Evolutionary conservation across 2,113 vertebrate species (phyloP).

Genomic region (Stigmatopora nigra): DNA sequence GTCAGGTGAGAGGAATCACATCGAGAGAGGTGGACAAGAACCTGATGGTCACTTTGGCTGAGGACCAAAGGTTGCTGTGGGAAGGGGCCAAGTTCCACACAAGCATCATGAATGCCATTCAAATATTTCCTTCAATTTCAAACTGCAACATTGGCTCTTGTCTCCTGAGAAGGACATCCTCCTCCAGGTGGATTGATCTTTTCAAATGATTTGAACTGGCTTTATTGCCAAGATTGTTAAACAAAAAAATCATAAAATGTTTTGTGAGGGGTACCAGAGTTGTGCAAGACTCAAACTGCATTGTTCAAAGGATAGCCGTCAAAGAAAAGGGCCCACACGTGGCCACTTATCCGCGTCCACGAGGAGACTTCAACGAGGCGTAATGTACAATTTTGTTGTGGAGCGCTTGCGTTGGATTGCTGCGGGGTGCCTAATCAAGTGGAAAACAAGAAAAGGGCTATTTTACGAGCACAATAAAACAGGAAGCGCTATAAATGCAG

Average conservation of each 20-base stretch:
- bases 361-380: background rate
- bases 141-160: background rate
- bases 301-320: background rate
- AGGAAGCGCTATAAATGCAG: slow-evolving; percentile 9
- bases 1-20: background rate
- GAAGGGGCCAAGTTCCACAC: background rate
- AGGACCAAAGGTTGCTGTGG: background rate
- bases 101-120: too few relatives aligned
- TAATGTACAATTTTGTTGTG: background rate
- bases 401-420: background rate
- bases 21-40: background rate
- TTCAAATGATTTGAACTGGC: background rate
- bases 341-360: background rate
- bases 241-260: background rate
- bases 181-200: background rate
- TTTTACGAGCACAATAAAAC: slow-evolving; percentile 2
- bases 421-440: slow-evolving; percentile 1
- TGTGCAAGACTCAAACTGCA: background rate
- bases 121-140: background rate
- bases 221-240: background rate
- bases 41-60: background rate
- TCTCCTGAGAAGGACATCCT: background rate
- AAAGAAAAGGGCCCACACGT: background rate
- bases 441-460: background rate
- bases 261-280: too few relatives aligned